A percentile compares a stretch with the other conserved stretches of the same genome.
These are phyloP conservation scores for Polymixis lichenea DNA, from an alignment of 2,888 invertebrate species.

Conservation along the genomic window DNA sequence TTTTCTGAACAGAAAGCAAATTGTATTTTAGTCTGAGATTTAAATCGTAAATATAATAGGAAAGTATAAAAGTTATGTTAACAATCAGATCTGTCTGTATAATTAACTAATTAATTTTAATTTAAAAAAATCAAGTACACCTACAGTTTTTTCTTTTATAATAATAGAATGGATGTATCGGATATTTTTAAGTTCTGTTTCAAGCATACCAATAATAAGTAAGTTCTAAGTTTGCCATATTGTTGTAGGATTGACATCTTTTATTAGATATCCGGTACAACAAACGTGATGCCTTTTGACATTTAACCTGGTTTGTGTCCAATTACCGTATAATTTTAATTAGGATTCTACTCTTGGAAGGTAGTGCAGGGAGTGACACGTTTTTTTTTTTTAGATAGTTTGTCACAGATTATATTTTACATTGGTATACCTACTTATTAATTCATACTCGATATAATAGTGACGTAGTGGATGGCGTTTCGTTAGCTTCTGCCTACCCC, in stretches of 20 bases:
- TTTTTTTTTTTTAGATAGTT: background rate
- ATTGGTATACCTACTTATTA: too few species aligned
- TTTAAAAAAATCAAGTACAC: background rate
- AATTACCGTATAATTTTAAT: slow-evolving; percentile 3
- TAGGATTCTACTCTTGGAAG: background rate
- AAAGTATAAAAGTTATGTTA: background rate
- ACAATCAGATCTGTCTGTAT: background rate
- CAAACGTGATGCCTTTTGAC: too few species aligned
- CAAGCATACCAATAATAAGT: background rate
- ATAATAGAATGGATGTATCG: background rate
- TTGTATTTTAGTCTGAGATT: background rate
- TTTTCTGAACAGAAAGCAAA: background rate
- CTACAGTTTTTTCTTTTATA: background rate
- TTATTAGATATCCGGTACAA: slow-evolving; percentile 3
- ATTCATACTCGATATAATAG: background rate
- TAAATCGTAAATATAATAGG: background rate
- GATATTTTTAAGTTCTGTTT: background rate
- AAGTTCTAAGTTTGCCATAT: background rate
- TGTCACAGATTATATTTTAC: background rate
- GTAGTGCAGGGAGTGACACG: too few species aligned
- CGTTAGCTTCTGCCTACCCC: too few species aligned
- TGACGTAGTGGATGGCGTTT: too few species aligned
- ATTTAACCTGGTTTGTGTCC: background rate
- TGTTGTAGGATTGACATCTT: background rate
- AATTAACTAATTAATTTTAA: background rate